Evolutionary conservation across 2,797 vertebrate species (phyloP).

Genomic region (Tauraco hartlaubi): DNA sequence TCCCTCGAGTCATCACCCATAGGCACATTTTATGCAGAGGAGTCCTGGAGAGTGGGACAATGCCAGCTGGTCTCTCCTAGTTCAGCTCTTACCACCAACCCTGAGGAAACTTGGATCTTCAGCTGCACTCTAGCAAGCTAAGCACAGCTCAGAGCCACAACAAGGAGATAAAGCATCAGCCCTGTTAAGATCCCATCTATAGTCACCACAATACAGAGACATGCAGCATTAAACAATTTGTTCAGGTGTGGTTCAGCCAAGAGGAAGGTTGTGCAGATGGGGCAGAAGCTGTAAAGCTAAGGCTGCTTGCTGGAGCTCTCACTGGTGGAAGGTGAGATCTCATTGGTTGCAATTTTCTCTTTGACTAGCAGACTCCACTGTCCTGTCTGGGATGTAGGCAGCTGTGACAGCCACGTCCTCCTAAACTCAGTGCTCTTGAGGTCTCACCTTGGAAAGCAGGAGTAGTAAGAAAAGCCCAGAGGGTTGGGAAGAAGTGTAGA

Average conservation of each 20-base stretch:
- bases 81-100: neutral
- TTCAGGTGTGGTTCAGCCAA: neutral
- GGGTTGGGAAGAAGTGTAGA: neutral
- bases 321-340: rapidly evolving
- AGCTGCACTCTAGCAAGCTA: neutral
- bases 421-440: rapidly evolving
- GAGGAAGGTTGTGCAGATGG: neutral
- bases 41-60: neutral
- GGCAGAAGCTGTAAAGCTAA: neutral
- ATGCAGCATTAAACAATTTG: neutral
- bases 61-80: neutral
- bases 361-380: constrained; percentile 49
- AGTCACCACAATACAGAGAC: neutral
- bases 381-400: neutral
- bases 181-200: neutral
- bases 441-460: neutral
- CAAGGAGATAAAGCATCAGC: neutral
- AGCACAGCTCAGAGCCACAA: neutral
- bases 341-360: neutral
- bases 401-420: neutral
- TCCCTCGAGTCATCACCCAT: neutral
- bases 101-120: neutral
- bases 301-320: neutral
- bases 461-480: neutral
- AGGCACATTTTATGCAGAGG: neutral